These are phyloP conservation scores for Drosophila truncata DNA, from an alignment of 1,140 invertebrate genomes.

Conservation along the genomic window DNA sequence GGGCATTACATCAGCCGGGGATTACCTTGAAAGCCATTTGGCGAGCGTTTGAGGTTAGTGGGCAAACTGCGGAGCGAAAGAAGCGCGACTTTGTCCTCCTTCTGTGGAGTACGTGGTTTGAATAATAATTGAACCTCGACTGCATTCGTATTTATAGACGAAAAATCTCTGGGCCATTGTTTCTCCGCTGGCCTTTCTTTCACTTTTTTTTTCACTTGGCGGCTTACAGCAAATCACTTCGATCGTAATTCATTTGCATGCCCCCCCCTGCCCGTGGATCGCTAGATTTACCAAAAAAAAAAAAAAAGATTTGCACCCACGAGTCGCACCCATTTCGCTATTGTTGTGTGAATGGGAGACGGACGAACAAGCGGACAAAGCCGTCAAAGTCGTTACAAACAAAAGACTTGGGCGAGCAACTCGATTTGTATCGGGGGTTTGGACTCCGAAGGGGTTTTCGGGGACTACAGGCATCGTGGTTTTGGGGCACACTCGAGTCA, in stretches of 20 bases:
- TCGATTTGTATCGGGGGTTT: conserved; percentile 19
- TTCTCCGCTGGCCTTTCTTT: conserved; percentile 67
- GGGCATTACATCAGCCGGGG: conserved; percentile 22
- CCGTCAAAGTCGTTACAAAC: conserved; percentile 49
- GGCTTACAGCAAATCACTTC: conserved; percentile 62
- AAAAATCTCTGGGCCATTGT: conserved; percentile 60
- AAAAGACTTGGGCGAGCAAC: conserved; percentile 79
- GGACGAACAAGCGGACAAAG: conserved; percentile 41
- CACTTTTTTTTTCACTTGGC: conserved; percentile 76
- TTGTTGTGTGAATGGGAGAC: conserved; percentile 73
- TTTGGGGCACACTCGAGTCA: conserved; percentile 48
- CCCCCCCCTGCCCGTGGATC: conserved; percentile 31
- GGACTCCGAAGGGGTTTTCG: not conserved
- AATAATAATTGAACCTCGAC: conserved; percentile 72
- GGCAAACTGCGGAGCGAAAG: conserved; percentile 34
- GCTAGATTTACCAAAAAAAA: conserved; percentile 38
- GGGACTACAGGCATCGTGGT: conserved; percentile 2
- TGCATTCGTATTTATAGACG: conserved; percentile 84
- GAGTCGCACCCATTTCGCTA: conserved; percentile 74
- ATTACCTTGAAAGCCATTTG: conserved; percentile 84
- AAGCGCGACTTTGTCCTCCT: conserved; percentile 71
- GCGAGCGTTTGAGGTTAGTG: conserved; percentile 41
- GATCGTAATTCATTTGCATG: conserved; percentile 77
- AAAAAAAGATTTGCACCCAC: conserved; percentile 75
- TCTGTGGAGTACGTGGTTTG: conserved; percentile 69